A percentile compares a stretch with the other conserved stretches of the same genome.
phyloP scores from a whole-genome alignment of 2,113 vertebrate species.

The Apteryx mantelli region DNA sequence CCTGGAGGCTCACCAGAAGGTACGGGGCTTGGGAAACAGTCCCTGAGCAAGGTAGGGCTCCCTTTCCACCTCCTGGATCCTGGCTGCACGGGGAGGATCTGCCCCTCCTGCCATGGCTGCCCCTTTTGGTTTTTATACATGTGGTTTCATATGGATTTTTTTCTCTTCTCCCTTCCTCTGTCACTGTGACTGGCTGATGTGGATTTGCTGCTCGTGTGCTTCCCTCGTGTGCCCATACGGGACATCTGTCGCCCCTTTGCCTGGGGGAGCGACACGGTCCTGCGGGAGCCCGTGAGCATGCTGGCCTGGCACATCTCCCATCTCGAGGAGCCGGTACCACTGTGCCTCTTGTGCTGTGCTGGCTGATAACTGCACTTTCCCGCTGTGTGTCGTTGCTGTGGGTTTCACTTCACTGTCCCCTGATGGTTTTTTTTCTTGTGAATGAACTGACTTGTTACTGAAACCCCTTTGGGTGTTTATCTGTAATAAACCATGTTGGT shows the following conservation, averaged over 20 bases:
- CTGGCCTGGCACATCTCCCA: background rate
- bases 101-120: background rate
- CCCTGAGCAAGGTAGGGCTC: background rate
- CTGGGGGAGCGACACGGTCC: background rate
- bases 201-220: background rate
- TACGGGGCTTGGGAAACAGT: fast-evolving
- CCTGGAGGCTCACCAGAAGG: background rate
- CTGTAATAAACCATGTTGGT: slow-evolving; percentile 55
- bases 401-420: background rate
- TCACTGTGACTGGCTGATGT: background rate
- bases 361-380: background rate
- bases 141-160: fast-evolving
- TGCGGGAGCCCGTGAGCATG: background rate
- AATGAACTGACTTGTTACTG: background rate
- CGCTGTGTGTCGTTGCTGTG: slow-evolving; percentile 24
- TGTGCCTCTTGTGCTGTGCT: background rate
- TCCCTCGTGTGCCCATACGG: fast-evolving
- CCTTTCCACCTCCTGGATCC: background rate
- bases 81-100: background rate
- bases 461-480: background rate
- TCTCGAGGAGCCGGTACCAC: background rate
- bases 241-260: fast-evolving
- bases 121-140: background rate
- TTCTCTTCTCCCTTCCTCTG: background rate
- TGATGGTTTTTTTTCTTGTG: background rate